Conservation (phyloP, 2,888 invertebrate species). For the Bombylius discolor region DNA sequence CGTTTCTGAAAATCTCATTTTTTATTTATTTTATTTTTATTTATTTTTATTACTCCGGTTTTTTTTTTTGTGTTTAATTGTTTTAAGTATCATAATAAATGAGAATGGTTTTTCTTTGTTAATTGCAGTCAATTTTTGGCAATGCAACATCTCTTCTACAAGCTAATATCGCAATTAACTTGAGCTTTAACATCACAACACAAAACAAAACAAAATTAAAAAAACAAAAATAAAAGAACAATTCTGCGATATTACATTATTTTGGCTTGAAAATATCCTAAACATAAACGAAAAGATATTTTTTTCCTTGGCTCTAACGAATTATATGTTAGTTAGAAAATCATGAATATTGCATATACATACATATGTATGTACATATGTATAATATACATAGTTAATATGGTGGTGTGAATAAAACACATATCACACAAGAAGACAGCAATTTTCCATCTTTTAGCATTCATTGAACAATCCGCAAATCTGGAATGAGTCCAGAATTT, state of each 20-base stretch:
- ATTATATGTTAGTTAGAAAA: no score
- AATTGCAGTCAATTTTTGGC: conserved; percentile 10
- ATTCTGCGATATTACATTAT: no score
- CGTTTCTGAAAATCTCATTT: no score
- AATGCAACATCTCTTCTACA: neutral
- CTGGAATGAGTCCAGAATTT: conserved; percentile 9
- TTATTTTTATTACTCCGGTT: neutral
- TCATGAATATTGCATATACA: neutral
- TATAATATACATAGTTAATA: neutral
- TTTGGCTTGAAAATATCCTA: no score
- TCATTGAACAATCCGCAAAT: conserved; percentile 12
- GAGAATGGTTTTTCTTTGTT: conserved; percentile 5
- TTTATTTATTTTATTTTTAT: neutral
- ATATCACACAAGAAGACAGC: neutral
- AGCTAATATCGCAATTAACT: neutral
- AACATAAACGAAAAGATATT: no score
- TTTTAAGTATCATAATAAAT: conserved; percentile 2
- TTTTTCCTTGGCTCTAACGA: no score
- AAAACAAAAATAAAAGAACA: no score
- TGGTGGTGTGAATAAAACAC: neutral
- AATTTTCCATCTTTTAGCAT: conserved; percentile 4
- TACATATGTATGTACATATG: neutral
- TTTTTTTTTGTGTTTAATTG: neutral
- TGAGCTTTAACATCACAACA: neutral
- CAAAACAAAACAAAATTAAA: neutral